A percentile compares a stretch with the other conserved stretches of the same genome.
Conservation (phyloP, 2,113 vertebrate genomes). For the Dromas ardeola region DNA sequence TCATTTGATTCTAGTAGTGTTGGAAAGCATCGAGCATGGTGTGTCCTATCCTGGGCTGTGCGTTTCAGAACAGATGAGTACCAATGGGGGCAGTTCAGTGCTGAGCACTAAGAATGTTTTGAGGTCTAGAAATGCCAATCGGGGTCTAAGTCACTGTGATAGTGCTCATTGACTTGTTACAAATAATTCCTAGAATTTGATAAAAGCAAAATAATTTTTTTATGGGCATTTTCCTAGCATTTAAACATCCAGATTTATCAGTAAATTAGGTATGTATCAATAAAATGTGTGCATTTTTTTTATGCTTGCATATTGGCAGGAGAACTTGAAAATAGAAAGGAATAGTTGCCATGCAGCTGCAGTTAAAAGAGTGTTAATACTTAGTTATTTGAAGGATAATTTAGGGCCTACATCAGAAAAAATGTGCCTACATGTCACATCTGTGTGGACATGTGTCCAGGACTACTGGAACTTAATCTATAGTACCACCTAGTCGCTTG, state of each 20-base stretch:
- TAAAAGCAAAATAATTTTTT: neutral
- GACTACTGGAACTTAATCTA: neutral
- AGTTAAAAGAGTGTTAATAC: neutral
- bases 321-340: neutral
- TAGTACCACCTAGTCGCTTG: neutral
- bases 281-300: neutral
- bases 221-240: neutral
- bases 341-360: neutral
- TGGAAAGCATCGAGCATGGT: neutral
- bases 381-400: neutral
- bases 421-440: accelerated
- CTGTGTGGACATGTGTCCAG: neutral
- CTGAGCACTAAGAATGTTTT: neutral
- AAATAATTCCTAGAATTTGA: neutral
- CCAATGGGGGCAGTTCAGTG: accelerated
- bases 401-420: neutral
- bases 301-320: neutral
- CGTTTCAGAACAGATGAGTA: neutral
- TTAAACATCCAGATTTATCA: neutral
- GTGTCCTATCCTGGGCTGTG: neutral
- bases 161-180: neutral
- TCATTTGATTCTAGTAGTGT: neutral
- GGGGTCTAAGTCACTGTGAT: neutral
- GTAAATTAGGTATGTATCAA: neutral
- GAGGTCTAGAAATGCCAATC: neutral